Base-by-base conservation (phyloP, 2,888 invertebrate genomes). In the Macaria liturata region DNA sequence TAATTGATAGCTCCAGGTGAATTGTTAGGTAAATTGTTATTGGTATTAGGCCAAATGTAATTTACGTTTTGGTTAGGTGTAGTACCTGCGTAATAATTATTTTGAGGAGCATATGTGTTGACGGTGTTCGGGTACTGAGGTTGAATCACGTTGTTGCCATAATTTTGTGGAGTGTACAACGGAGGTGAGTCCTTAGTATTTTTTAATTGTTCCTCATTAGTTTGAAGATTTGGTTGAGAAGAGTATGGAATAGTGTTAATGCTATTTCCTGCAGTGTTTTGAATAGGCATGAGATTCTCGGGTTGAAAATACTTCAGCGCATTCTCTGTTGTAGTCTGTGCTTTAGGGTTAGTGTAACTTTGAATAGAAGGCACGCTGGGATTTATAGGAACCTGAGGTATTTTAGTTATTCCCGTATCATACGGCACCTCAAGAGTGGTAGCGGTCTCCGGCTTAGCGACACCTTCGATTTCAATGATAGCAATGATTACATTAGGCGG, bases 251-350 rank as follows among this genome's bases (percentile, higher is more conserved):
- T 43, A 3, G 9, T 49, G 9, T 53, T 30, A 34, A 49, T 40
- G 7, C 8, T 42, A n/a, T 55, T 52, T 40, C 34, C 49, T 32
- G 54, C 45, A 40, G 50, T 46, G 20, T 48, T 42, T 46, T 60
- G 42, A 42, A 60, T 56, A 20, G 59, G 55, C 52, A 56, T 46
- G 4, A 60, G 43, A 37, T 49, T 49, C 52, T 60, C 57, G 46
- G 47, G 49, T 47, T 52, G 54, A 32, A 61, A 58, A 32, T 61
- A 57, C 3, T 47, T 50, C 34, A 44, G 34, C 8, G 34, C 37
- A 45, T 51, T 34, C 32, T 60, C 55, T 4, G 39, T 43, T 31
- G 39, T 50, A 1, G 0, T 8, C 3, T 50, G 37, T 32, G 7
- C 20, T 4, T 37, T 7, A 1, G 49, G 37, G 4, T 58, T n/a